Percentiles rank a stretch among this genome's conserved stretches.
phyloP scores from a whole-genome alignment of 2,888 invertebrate species.

The Tetranychus piercei region DNA sequence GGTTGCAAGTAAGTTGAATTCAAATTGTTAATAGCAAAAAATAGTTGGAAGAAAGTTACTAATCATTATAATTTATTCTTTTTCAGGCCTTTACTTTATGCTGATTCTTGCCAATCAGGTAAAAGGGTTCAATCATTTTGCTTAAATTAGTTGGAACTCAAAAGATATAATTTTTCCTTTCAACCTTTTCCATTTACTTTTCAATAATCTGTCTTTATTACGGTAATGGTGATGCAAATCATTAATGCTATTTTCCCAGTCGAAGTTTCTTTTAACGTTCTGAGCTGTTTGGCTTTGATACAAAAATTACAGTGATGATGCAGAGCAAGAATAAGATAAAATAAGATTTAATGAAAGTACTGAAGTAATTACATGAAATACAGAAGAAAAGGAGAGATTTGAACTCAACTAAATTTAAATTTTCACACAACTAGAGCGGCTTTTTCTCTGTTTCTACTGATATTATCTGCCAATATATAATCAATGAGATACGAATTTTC shows the following conservation, averaged over 20 bases:
- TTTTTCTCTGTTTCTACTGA: too few relatives aligned
- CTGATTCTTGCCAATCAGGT: conserved; percentile 84
- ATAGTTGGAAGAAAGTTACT: background rate
- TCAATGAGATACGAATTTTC: too few relatives aligned
- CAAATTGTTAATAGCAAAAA: background rate
- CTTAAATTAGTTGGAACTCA: background rate
- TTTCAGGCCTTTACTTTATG: conserved; percentile 57
- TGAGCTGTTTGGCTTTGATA: conserved; percentile 6
- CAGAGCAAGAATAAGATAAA: too few relatives aligned
- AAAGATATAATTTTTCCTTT: background rate
- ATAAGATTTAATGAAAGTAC: background rate
- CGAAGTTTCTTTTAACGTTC: background rate
- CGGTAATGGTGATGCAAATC: background rate
- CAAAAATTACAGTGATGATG: conserved; percentile 13
- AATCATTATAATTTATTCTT: conserved; percentile 48
- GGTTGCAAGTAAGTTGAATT: conserved; percentile 48
- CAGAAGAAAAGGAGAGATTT: too few relatives aligned
- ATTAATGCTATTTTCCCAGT: conserved; percentile 5
- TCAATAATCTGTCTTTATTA: background rate
- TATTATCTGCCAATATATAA: too few relatives aligned
- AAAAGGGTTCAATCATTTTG: conserved; percentile 14
- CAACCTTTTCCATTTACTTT: conserved; percentile 5
- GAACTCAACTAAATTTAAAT: too few relatives aligned
- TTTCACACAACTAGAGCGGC: too few relatives aligned
- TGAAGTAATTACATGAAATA: background rate